phyloP scores from a whole-genome alignment of 2,113 vertebrate species.

The Pseudopodoces humilis region DNA sequence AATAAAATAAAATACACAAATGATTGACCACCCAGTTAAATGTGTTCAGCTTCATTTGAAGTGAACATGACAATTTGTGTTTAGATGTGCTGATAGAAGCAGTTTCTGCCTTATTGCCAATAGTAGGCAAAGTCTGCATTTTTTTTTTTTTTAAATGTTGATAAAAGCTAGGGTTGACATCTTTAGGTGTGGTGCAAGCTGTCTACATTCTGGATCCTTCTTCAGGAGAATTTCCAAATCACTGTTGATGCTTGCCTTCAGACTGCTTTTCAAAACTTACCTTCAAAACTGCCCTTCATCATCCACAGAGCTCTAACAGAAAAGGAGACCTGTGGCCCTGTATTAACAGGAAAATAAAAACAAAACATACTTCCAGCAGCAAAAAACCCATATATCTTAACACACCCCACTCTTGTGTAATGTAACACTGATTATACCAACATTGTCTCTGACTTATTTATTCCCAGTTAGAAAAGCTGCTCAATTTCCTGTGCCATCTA shows the following conservation, averaged over 20 bases:
- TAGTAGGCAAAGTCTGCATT: neutral
- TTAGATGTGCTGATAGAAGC: constrained; percentile 49
- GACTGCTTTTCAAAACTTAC: neutral
- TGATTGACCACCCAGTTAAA: constrained; percentile 47
- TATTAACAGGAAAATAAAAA: neutral
- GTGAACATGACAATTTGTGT: constrained; percentile 16
- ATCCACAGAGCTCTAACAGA: neutral
- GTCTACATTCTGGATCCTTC: neutral
- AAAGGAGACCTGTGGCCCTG: neutral
- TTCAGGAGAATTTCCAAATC: neutral
- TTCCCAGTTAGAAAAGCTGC: neutral
- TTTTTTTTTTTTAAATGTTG: neutral
- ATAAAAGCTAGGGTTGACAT: constrained; percentile 1
- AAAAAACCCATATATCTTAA: neutral
- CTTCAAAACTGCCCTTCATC: neutral
- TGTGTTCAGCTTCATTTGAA: constrained; percentile 61
- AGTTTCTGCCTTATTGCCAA: constrained; percentile 33
- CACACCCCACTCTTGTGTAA: neutral
- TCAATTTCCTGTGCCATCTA: neutral
- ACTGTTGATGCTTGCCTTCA: neutral
- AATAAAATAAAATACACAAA: constrained; percentile 53
- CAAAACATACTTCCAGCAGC: neutral
- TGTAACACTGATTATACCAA: neutral
- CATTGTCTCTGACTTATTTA: neutral
- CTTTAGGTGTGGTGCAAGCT: neutral